phyloP scores from a whole-genome alignment of 2,797 vertebrate genomes.

The Poecilia velifera region DNA sequence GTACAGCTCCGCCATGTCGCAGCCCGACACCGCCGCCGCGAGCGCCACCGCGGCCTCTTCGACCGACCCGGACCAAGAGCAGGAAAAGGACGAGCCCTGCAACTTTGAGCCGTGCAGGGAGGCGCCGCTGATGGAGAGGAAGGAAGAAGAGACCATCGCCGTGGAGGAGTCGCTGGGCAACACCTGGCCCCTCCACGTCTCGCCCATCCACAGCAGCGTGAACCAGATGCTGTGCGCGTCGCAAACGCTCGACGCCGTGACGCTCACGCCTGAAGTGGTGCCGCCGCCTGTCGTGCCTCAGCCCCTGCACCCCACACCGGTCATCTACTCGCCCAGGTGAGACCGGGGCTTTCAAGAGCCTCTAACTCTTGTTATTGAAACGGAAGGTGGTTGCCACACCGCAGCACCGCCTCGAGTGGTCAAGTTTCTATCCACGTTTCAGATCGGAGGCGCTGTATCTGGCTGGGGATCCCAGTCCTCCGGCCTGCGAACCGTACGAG shows the following conservation, averaged over 20 bases:
- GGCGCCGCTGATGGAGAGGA: slow-evolving; percentile 29
- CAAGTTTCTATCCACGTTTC: not conserved
- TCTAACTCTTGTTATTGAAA: not conserved
- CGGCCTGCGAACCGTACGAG: slow-evolving; percentile 64
- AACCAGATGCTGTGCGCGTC: slow-evolving; percentile 82
- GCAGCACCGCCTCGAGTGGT: not conserved
- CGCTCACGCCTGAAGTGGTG: slow-evolving; percentile 79
- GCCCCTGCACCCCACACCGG: slow-evolving; percentile 60
- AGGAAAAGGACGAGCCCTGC: slow-evolving; percentile 43
- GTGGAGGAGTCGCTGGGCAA: slow-evolving; percentile 26
- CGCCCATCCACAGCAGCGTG: slow-evolving; percentile 70
- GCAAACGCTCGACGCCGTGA: slow-evolving; percentile 82
- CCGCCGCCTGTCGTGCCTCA: slow-evolving; percentile 61
- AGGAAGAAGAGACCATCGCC: slow-evolving; percentile 39
- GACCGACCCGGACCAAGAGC: slow-evolving; percentile 30
- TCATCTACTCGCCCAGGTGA: slow-evolving; percentile 80
- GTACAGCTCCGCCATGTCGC: slow-evolving; percentile 93
- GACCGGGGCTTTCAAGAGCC: not conserved
- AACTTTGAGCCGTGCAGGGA: slow-evolving; percentile 43
- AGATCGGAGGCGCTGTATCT: slow-evolving; percentile 82
- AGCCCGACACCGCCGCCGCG: slow-evolving; percentile 78
- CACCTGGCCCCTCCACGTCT: slow-evolving; percentile 25
- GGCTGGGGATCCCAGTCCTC: slow-evolving; percentile 74
- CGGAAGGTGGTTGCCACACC: not conserved
- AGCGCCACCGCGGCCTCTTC: slow-evolving; percentile 48